Evolutionary conservation across 2,888 invertebrate genomes (phyloP), one percentile per base, ranked within the genome.

Genomic region (Blomia tropicalis): DNA sequence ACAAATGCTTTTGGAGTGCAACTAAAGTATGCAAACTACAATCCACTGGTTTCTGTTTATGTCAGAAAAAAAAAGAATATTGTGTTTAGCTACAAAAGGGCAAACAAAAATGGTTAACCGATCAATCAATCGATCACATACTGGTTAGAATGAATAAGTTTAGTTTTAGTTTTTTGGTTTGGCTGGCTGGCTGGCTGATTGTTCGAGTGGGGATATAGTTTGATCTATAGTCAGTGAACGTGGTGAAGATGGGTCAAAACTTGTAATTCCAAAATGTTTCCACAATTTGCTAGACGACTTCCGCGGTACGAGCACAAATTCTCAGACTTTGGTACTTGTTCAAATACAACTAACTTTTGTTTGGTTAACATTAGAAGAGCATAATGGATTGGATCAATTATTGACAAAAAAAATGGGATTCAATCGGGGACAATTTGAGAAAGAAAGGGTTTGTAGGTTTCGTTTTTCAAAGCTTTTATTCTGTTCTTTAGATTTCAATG

Each of bases 191-290:
- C n/a, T n/a, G 51, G 51, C n/a, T 11, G 51, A 7, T 11, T 11
- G 51, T 7, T 47, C 22, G 51, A n/a, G 14, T 41, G 41, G 41
- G 41, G 41, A 41, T 14, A 17, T 41, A 41, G 14, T 41, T 41
- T 41, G 41, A 41, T 14, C n/a, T n/a, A n/a, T 19, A 62, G 1
- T 70, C 70, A 87, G 69, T 87, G 87, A 67, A 87, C 87, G 84
- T 84, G 86, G 75, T 87, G 85, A 59, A 87, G 77, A 72, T 82
- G 83, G 59, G 85, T 86, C 58, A 87, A 80, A 47, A 87, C 86
- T 71, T 84, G 80, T 74, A 86, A 81, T 79, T 87, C 87, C 75
- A 87, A 76, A 65, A 82, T 80, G 78, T 87, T 87, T 68, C 84
- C 87, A 75, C 85, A 81, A 77, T 87, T 87, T 69, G 85, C 87